phyloP scores from a whole-genome alignment of 2,797 vertebrate species.

The Mormyrops boulengeri region DNA sequence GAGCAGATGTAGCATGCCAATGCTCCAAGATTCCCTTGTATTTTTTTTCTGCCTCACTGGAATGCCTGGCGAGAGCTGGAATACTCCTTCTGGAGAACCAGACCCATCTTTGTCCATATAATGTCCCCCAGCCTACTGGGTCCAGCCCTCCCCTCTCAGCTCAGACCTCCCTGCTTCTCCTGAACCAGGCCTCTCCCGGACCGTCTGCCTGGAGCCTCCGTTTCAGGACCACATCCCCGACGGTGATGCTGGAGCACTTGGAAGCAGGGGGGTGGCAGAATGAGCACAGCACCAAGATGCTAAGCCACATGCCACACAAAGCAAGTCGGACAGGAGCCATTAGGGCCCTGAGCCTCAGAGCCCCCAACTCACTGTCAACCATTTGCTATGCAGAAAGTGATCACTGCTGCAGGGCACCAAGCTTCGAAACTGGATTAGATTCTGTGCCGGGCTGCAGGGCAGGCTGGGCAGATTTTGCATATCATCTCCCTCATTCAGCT shows the following conservation, averaged over 20 bases:
- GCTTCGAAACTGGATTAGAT: neutral
- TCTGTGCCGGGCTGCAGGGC: neutral
- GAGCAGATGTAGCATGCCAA: neutral
- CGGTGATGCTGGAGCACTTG: neutral
- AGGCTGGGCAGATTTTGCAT: neutral
- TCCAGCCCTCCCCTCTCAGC: neutral
- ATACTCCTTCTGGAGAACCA: neutral
- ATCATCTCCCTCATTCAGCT: neutral
- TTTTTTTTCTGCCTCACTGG: neutral
- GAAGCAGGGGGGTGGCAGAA: neutral
- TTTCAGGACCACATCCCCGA: neutral
- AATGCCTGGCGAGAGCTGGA: neutral
- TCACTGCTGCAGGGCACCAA: neutral
- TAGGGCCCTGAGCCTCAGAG: neutral
- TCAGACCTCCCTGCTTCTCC: neutral
- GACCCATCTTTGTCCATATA: neutral
- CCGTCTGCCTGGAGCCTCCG: neutral
- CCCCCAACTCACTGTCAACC: neutral
- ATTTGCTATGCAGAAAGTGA: neutral
- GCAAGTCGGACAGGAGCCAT: neutral
- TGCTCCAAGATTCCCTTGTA: neutral
- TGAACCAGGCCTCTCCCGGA: neutral
- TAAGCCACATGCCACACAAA: neutral
- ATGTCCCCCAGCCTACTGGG: neutral
- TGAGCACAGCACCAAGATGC: neutral